phyloP scores from a whole-genome alignment of 1,140 invertebrate genomes.

The Aphaenogaster ashmeadi region DNA sequence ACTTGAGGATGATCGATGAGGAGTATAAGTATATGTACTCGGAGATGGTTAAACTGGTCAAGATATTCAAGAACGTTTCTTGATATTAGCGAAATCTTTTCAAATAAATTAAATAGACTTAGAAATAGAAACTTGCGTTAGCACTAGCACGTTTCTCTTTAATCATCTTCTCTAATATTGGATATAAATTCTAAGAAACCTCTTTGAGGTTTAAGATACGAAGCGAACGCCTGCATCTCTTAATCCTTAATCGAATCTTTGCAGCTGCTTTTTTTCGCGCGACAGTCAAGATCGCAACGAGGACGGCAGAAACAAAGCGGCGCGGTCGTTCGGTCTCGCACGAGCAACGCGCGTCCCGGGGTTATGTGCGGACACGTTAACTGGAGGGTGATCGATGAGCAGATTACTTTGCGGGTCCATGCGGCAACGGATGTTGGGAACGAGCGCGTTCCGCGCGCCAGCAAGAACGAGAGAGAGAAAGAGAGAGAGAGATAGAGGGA shows the following conservation, averaged over 20 bases:
- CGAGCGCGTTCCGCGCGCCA: slow-evolving; percentile 40
- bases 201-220: neutral
- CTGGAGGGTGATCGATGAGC: slow-evolving; percentile 71
- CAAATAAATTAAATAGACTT: neutral
- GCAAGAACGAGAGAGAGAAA: neutral
- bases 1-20: slow-evolving; percentile 47
- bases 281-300: slow-evolving; percentile 32
- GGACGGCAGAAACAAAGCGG: slow-evolving; percentile 48
- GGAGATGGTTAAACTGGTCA: slow-evolving; percentile 21
- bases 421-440: slow-evolving; percentile 64
- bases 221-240: neutral
- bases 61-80: slow-evolving; percentile 9
- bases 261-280: slow-evolving; percentile 26
- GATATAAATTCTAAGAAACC: neutral
- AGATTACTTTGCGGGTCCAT: slow-evolving; percentile 65
- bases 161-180: neutral
- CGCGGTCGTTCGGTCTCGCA: slow-evolving; percentile 44
- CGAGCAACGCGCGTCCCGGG: slow-evolving; percentile 49
- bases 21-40: neutral
- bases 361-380: slow-evolving; percentile 71
- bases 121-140: neutral
- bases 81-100: neutral
- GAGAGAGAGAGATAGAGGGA: slow-evolving; percentile 6
- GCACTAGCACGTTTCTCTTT: neutral
- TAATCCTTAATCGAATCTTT: slow-evolving; percentile 18